phyloP scores from a whole-genome alignment of 2,113 vertebrate genomes.

The Peromyscus maniculatus region DNA sequence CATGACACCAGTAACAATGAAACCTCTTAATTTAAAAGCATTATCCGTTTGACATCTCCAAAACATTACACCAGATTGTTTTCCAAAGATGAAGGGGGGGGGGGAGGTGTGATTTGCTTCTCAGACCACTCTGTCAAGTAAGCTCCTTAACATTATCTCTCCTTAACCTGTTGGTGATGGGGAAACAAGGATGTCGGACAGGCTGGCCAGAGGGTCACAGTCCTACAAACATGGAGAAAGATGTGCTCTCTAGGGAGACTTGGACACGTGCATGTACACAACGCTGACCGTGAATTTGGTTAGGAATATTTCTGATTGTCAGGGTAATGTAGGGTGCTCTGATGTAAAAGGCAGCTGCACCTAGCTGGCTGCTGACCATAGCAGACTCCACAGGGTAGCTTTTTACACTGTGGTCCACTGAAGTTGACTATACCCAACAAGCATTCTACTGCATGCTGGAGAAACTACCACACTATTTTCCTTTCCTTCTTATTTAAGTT shows the following conservation, averaged over 20 bases:
- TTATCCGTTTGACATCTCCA: background rate
- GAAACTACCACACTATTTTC: background rate
- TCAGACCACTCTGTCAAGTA: background rate
- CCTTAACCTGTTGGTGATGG: background rate
- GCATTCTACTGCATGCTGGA: constrained; percentile 31
- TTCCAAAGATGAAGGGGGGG: background rate
- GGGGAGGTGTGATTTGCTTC: background rate
- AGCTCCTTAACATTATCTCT: background rate
- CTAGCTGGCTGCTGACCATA: constrained; percentile 8
- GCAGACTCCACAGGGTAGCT: background rate
- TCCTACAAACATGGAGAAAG: background rate
- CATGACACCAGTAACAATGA: background rate
- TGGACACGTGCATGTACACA: background rate
- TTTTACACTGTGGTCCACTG: constrained; percentile 34
- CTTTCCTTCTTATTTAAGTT: constrained; percentile 34
- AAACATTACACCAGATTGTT: constrained; percentile 9
- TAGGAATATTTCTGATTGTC: constrained; percentile 6
- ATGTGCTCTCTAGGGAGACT: background rate
- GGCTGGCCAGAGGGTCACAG: constrained; percentile 4
- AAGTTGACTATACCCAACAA: background rate
- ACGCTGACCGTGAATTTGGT: constrained; percentile 14
- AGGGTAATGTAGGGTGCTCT: background rate
- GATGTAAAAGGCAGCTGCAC: background rate
- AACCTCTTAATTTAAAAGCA: constrained; percentile 45
- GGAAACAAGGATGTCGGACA: background rate